Evolutionary conservation across 2,113 vertebrate genomes (phyloP), one percentile per base, ranked within the genome.

Genomic region (Plestiodon gilberti): DNA sequence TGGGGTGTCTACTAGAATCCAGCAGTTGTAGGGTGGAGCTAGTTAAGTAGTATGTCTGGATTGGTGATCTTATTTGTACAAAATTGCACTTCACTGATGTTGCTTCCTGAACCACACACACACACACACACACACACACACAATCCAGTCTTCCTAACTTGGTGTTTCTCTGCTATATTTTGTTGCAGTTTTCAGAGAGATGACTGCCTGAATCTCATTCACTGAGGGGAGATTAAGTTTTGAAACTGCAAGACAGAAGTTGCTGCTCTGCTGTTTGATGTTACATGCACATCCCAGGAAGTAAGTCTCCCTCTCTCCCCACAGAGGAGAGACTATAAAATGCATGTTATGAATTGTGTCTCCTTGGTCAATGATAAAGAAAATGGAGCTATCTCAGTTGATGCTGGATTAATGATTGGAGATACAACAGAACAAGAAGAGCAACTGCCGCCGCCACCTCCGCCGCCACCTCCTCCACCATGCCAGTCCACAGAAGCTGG

Each of bases 271-370:
- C 82, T 80, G 2, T n/a, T 83, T 89, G 11, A 90, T 90, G 93
- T 52, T 92, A 43, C 93, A 86, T 71, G 88, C 90, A 28, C 69
- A 84, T 83, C 91, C 89, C 15, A 82, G 90, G 91, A 91, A 93
- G 88, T 95, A 92, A 91, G 88, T 3, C 93, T 91, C 92, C 94
- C 95, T 91, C 92, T 94, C 95, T 95, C 91, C 76, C 88, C 78
- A 33, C 28, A 30, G 5, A 3, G 93, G 95, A 91, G 95, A 95
- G 81, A 78, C 92, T 40, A 9, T 95, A 97, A 95, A 94, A 98
- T 98, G 97, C 97, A 98, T 96, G 97, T 98, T 96, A 99, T 98
- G 98, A 99, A 98, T 97, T 97, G 97, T 96, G 96, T 97, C 91
- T 97, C 97, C 88, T 86, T 96, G 93, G 93, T 96, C 92, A 96